Evolutionary conservation across 2,113 vertebrate genomes (phyloP).

Genomic region (Psittacula cyanocephala): DNA sequence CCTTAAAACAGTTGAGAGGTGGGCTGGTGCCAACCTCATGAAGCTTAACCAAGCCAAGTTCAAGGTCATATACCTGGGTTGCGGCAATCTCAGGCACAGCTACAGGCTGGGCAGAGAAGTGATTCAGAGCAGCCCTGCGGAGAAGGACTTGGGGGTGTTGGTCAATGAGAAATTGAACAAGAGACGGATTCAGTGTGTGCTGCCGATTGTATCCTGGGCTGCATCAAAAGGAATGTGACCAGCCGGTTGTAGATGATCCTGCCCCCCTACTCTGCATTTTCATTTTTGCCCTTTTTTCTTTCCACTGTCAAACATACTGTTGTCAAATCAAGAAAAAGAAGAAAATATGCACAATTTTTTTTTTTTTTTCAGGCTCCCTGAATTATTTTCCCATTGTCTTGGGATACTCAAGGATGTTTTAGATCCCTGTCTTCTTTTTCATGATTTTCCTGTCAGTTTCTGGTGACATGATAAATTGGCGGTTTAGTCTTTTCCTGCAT

Average conservation of each 20-base stretch:
- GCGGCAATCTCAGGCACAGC: not conserved
- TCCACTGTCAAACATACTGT: not conserved
- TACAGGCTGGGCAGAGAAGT: not conserved
- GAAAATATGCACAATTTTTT: not conserved
- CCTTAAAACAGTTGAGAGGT: not conserved
- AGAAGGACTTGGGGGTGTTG: not conserved
- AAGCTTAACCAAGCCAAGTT: not conserved
- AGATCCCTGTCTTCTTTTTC: not conserved
- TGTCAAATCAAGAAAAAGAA: not conserved
- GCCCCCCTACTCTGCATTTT: not conserved
- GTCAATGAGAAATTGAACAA: not conserved
- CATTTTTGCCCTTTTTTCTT: not conserved
- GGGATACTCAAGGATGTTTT: not conserved
- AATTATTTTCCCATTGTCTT: not conserved
- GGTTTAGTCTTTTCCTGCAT: conserved; percentile 1
- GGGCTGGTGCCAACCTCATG: not conserved
- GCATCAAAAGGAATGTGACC: not conserved
- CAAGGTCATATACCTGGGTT: not conserved
- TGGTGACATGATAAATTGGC: not conserved
- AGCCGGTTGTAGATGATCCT: not conserved
- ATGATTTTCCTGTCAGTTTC: not conserved
- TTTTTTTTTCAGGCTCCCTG: not conserved
- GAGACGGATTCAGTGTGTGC: not conserved
- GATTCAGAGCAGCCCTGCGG: not conserved
- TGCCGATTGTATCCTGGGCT: not conserved